Conservation (phyloP, 2,888 invertebrate species). For the Calephelis perditalis region DNA sequence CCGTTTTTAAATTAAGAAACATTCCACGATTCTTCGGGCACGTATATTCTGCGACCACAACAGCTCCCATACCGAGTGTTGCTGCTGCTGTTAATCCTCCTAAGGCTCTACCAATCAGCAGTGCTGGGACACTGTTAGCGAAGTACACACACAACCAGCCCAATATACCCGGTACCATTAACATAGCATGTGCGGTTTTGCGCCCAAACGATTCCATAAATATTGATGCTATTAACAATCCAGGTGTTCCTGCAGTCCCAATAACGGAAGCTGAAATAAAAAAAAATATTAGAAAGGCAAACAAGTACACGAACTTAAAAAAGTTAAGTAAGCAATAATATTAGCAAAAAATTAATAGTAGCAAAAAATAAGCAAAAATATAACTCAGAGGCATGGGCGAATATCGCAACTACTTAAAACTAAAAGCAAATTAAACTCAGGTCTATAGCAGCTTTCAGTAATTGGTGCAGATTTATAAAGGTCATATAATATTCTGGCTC, state of each 20-base stretch:
- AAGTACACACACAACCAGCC: no score
- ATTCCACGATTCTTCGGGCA: no score
- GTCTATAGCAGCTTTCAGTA: no score
- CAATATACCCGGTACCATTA: conserved; percentile 28
- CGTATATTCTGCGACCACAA: conserved; percentile 40
- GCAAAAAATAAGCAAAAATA: no score
- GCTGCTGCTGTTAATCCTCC: conserved; percentile 34
- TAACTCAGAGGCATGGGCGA: no score
- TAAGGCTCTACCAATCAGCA: conserved; percentile 38
- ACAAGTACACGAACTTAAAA: no score
- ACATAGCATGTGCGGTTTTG: conserved; percentile 37
- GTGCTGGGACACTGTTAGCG: conserved; percentile 37
- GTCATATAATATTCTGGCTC: no score
- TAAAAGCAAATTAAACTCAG: no score
- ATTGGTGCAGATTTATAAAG: no score
- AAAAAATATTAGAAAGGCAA: not conserved
- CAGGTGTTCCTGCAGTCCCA: conserved; percentile 39
- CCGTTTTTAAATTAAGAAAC: conserved; percentile 13
- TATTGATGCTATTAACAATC: conserved; percentile 40
- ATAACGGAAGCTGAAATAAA: conserved; percentile 42
- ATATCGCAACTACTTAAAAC: no score
- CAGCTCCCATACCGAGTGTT: conserved; percentile 42
- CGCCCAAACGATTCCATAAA: conserved; percentile 47
- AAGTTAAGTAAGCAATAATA: no score
- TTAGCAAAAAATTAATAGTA: no score